These are phyloP conservation scores for Catocala fraxini DNA, from an alignment of 2,888 invertebrate genomes.

Conservation along the genomic window DNA sequence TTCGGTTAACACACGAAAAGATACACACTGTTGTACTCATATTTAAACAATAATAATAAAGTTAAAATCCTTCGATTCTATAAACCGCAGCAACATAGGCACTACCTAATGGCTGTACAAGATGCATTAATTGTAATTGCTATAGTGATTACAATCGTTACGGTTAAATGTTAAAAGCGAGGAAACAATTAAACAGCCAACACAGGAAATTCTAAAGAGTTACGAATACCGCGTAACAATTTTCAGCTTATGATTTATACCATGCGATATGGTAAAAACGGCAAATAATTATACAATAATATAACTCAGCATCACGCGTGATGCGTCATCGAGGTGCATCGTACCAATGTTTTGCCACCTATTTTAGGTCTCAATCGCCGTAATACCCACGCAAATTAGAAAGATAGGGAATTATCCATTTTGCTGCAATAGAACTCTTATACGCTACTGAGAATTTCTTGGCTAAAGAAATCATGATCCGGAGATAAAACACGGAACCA, in stretches of 20 bases:
- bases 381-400: too few relatives aligned
- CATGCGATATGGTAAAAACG: too few relatives aligned
- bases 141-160: slow-evolving; percentile 50
- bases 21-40: not conserved
- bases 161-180: slow-evolving; percentile 48
- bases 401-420: too few relatives aligned
- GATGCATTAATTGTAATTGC: slow-evolving; percentile 51
- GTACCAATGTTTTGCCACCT: too few relatives aligned
- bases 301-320: too few relatives aligned
- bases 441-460: too few relatives aligned
- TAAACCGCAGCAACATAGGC: slow-evolving; percentile 25
- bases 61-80: slow-evolving; percentile 21
- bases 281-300: not conserved
- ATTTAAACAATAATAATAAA: not conserved
- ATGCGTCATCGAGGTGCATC: too few relatives aligned
- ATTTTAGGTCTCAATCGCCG: too few relatives aligned
- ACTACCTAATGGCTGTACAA: slow-evolving; percentile 32
- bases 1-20: too few relatives aligned
- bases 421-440: too few relatives aligned
- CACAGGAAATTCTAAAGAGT: slow-evolving; percentile 45
- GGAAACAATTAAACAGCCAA: slow-evolving; percentile 58
- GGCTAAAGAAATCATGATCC: too few relatives aligned
- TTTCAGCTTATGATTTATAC: not conserved
- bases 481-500: too few relatives aligned
- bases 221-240: not conserved